A percentile compares a stretch with the other conserved stretches of the same genome.
phyloP scores from a whole-genome alignment of 2,888 invertebrate species.

The Pegoplata infirma region DNA sequence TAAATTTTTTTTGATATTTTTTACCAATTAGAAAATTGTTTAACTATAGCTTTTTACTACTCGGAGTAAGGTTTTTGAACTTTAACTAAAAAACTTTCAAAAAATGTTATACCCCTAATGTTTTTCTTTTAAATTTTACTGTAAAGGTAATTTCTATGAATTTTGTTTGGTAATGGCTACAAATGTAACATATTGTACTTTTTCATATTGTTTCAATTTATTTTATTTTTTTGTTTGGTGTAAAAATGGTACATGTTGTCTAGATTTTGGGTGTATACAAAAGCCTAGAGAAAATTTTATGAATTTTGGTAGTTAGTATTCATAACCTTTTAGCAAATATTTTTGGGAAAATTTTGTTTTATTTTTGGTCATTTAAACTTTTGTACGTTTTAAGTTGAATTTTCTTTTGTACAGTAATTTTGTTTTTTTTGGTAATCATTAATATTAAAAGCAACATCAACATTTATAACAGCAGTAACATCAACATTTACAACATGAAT shows the following conservation, averaged over 20 bases:
- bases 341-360: neutral
- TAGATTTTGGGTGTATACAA: neutral
- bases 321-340: neutral
- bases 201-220: neutral
- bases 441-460: constrained; percentile 59
- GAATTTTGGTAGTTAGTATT: neutral
- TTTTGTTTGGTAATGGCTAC: neutral
- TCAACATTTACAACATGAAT: constrained; percentile 60
- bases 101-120: constrained; percentile 11
- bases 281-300: neutral
- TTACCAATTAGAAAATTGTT: too few relatives aligned
- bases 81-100: too few relatives aligned
- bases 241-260: neutral
- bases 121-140: neutral
- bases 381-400: constrained; percentile 6
- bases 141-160: neutral
- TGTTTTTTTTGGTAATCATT: constrained; percentile 38
- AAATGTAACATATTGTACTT: constrained; percentile 7
- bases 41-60: too few relatives aligned
- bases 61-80: too few relatives aligned
- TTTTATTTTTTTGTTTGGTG: neutral
- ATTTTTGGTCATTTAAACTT: neutral
- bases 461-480: constrained; percentile 57
- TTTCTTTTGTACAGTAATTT: neutral
- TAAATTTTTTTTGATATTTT: too few relatives aligned